Conservation (phyloP, 2,888 invertebrate species). For the Drosophila glabriapex region DNA sequence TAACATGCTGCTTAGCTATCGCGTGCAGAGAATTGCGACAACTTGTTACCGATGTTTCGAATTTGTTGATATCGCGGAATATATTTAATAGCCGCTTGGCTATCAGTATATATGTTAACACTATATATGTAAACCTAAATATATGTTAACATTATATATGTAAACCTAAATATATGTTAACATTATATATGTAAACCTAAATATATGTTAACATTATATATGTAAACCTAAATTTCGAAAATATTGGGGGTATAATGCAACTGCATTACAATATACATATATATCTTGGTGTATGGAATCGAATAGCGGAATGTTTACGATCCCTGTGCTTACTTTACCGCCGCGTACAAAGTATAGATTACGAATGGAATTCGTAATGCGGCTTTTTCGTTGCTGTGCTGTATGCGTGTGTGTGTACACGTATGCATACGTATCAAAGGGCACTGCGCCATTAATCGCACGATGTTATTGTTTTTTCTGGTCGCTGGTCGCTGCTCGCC, state of each 20-base stretch:
- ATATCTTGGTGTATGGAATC: neutral
- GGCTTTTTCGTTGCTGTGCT: neutral
- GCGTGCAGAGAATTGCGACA: neutral
- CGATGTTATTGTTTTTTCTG: constrained; percentile 22
- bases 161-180: neutral
- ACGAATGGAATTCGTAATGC: neutral
- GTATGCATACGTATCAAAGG: constrained; percentile 43
- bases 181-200: neutral
- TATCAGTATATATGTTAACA: neutral
- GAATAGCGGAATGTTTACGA: neutral
- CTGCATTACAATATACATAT: neutral
- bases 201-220: neutral
- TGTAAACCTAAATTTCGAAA: neutral
- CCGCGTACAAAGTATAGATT: neutral
- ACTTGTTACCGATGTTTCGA: neutral
- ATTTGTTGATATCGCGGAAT: neutral
- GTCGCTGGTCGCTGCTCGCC: neutral
- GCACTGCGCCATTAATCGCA: constrained; percentile 53
- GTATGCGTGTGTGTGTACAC: neutral
- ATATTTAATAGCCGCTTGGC: neutral
- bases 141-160: neutral
- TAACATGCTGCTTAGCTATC: neutral
- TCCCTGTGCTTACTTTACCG: neutral
- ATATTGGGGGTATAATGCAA: neutral
- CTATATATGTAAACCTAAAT: neutral